Percentiles rank a stretch among this genome's conserved stretches.
Evolutionary conservation across 2,797 vertebrate species (phyloP).

Genomic region (Enteromius viviparus): DNA sequence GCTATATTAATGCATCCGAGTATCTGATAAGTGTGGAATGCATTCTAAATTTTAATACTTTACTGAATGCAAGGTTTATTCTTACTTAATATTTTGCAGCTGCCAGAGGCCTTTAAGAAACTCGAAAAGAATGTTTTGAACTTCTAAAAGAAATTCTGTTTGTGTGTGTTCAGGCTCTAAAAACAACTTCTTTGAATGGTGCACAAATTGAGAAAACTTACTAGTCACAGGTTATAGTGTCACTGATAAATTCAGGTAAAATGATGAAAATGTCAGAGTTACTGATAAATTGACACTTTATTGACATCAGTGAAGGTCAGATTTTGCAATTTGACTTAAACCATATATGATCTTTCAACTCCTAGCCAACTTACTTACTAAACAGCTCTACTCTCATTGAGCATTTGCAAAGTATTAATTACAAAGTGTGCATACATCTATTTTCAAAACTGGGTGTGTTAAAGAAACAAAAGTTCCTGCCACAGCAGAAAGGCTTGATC

Average conservation of each 20-base stretch:
- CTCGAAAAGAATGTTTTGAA: not conserved
- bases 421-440: not conserved
- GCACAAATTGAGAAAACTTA: not conserved
- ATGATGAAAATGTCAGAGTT: not conserved
- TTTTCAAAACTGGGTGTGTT: conserved; percentile 25
- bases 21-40: conserved; percentile 10
- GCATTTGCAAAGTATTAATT: not conserved
- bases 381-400: not conserved
- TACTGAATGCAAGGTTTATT: not conserved
- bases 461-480: not conserved
- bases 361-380: not conserved
- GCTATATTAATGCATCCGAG: not conserved
- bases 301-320: not conserved
- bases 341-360: not conserved
- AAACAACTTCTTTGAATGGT: not conserved
- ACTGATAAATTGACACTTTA: not conserved
- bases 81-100: not conserved
- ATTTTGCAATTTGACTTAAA: not conserved
- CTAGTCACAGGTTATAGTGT: not conserved
- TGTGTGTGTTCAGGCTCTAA: not conserved
- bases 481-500: not conserved
- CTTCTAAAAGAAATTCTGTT: not conserved
- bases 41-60: not conserved
- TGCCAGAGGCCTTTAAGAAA: not conserved
- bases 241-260: not conserved